Evolutionary conservation across 2,888 invertebrate genomes (phyloP), one percentile per base, ranked within the genome.

Genomic region (Diadromus collaris): DNA sequence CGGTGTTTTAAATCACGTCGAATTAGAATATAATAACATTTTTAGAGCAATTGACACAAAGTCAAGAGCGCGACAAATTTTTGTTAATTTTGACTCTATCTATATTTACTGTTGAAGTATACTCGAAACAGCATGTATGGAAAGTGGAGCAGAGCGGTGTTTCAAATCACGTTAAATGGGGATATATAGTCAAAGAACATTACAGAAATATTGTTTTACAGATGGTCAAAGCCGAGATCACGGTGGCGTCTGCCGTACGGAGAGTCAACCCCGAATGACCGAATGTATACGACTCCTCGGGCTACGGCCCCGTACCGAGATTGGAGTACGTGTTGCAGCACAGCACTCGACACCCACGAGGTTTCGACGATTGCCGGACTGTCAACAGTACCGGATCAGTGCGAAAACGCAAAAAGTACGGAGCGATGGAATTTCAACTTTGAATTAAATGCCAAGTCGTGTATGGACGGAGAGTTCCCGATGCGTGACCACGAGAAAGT

Each of bases 271-370:
- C 4, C 56, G 19, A 29, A 58, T 70, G 44, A 46, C 67, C 78
- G 70, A 34, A 76, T 79, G 75, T 58, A 6, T 68, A 48, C 70
- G 54, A 51, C 46, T 61, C 13, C 74, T 63, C 38, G 78, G 75
- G 74, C 67, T 71, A 24, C 75, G 72, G 76, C 72, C 68, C 64
- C 48, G 38, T 60, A 51, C 24, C 48, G n/a, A 60, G 64, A 21
- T 10, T 69, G 51, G 48, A 69, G 10, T 64, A 64, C 51, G 56
- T 32, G 24, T 44, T 32, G 10, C 16, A 24, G 16, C 27, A n/a
- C 44, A 58, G 41, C 19, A 21, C 60, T 58, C 24, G 46, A 41
- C 51, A 54, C 38, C 54, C 61, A 21, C 41, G 58, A 44, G 21
- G 19, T 71, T 56, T 46, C 38, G 44, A 27, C 71, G 63, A 64